phyloP scores from a whole-genome alignment of 1,140 invertebrate genomes.

The Diorhabda carinulata region DNA sequence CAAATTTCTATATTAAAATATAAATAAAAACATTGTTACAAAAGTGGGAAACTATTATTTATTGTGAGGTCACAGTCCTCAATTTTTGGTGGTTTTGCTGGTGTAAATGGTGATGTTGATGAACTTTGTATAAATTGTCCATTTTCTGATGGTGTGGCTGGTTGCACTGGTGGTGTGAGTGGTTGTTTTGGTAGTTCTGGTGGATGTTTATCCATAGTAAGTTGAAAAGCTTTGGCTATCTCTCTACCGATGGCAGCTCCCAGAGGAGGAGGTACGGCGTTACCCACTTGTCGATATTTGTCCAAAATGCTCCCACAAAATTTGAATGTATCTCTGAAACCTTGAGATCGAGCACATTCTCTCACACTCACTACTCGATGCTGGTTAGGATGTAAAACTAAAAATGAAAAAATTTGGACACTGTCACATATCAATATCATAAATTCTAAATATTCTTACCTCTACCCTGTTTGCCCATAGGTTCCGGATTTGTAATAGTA shows the following conservation, averaged over 20 bases:
- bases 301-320: conserved; percentile 75
- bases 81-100: too few species aligned
- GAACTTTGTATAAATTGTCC: too few species aligned
- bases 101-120: too few species aligned
- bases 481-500: conserved; percentile 85
- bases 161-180: too few species aligned
- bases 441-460: conserved; percentile 23
- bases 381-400: conserved; percentile 77
- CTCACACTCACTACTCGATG: conserved; percentile 77
- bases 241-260: conserved; percentile 72
- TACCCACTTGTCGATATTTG: conserved; percentile 82
- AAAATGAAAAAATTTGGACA: conserved; percentile 1
- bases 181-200: too few species aligned
- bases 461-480: conserved; percentile 83
- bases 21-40: too few species aligned
- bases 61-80: too few species aligned
- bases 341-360: conserved; percentile 84
- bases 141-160: too few species aligned
- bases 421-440: neutral
- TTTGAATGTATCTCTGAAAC: conserved; percentile 74
- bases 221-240: conserved; percentile 54
- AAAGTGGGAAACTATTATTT: too few species aligned
- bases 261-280: conserved; percentile 82
- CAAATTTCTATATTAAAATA: too few species aligned
- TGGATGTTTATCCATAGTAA: conserved; percentile 1